These are phyloP conservation scores for Entomobrya multifasciata DNA, from an alignment of 2,888 invertebrate genomes.

Conservation along the genomic window DNA sequence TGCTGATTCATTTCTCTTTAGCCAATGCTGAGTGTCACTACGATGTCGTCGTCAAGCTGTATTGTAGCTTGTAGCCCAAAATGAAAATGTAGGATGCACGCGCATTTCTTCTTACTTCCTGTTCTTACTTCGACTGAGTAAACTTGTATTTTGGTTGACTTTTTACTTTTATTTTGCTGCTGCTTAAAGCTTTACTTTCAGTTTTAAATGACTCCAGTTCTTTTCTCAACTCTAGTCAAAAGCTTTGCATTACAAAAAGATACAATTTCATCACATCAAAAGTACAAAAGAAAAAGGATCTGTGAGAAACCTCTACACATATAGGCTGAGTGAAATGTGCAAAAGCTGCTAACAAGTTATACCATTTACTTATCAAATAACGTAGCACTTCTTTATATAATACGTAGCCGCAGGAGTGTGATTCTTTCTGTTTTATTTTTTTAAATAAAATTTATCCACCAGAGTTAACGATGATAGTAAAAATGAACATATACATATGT, in stretches of 20 bases:
- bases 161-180: neutral
- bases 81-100: no score
- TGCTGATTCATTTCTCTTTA: slow-evolving; percentile 47
- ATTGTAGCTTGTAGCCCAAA: no score
- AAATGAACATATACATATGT: neutral
- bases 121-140: neutral
- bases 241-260: neutral
- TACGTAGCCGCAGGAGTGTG: slow-evolving; percentile 59
- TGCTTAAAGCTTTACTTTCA: slow-evolving; percentile 12
- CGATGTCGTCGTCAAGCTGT: neutral
- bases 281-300: no score
- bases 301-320: no score
- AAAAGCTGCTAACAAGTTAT: slow-evolving; percentile 37
- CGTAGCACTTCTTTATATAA: slow-evolving; percentile 53
- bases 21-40: slow-evolving; percentile 29
- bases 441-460: slow-evolving; percentile 30
- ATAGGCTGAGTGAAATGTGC: no score
- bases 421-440: slow-evolving; percentile 63
- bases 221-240: slow-evolving; percentile 3
- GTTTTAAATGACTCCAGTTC: slow-evolving; percentile 38
- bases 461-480: slow-evolving; percentile 40
- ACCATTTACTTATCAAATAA: slow-evolving; percentile 61
- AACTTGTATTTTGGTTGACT: neutral
- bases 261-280: no score
- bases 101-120: neutral